phyloP scores from a whole-genome alignment of 2,797 vertebrate species.

The Gambusia yucatana region DNA sequence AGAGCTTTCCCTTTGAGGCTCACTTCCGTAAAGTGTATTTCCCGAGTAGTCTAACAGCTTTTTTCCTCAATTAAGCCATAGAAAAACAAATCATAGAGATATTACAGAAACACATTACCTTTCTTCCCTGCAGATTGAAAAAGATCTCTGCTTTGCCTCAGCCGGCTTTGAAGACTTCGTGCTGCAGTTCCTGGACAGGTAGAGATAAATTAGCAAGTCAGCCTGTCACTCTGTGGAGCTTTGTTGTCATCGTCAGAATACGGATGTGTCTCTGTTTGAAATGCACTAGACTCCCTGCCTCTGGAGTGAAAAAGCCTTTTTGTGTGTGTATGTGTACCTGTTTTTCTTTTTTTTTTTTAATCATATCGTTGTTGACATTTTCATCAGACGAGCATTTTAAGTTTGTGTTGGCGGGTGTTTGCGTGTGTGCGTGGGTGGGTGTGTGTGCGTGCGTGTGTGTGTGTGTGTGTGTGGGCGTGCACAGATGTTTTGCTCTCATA shows the following conservation, averaged over 20 bases:
- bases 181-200: constrained; percentile 98
- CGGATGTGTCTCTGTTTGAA: constrained; percentile 47
- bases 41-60: not conserved
- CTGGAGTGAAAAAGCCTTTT: constrained; percentile 28
- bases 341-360: constrained; percentile 2
- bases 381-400: constrained; percentile 36
- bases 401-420: constrained; percentile 23
- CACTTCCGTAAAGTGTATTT: not conserved
- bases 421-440: constrained; percentile 16
- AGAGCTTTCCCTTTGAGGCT: not conserved
- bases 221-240: constrained; percentile 54
- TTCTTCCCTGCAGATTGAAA: constrained; percentile 74
- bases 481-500: constrained; percentile 96
- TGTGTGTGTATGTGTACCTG: not conserved
- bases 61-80: constrained; percentile 3
- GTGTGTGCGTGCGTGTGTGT: constrained; percentile 15
- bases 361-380: constrained; percentile 43
- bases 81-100: constrained; percentile 1
- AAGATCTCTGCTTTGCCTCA: constrained; percentile 94
- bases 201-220: constrained; percentile 58
- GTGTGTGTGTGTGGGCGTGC: constrained; percentile 19
- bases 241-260: constrained; percentile 42
- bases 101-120: constrained; percentile 15
- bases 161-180: constrained; percentile 98
- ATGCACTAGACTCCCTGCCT: constrained; percentile 39